Evolutionary conservation across 2,888 invertebrate species (phyloP).

Genomic region (Vesta saturnalis): DNA sequence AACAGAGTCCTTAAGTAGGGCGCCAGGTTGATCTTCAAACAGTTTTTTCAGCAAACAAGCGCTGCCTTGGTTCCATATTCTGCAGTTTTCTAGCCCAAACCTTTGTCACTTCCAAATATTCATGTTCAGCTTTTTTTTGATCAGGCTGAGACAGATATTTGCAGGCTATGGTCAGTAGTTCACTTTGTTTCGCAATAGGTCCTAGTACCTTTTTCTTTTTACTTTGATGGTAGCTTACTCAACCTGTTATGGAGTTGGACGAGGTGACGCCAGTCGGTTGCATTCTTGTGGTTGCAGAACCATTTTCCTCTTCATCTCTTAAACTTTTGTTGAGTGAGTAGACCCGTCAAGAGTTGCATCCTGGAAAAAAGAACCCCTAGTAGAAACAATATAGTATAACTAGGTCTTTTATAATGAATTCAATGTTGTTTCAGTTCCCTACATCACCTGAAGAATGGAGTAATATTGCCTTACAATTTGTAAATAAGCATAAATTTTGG

Average conservation of each 20-base stretch:
- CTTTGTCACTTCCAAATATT: too few relatives aligned
- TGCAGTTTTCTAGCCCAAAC: background rate
- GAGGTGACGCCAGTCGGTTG: too few relatives aligned
- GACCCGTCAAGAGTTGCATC: background rate
- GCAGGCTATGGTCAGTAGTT: too few relatives aligned
- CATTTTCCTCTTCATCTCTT: background rate
- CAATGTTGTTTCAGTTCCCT: background rate
- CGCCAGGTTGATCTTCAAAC: background rate
- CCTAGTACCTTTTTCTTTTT: conserved; percentile 1
- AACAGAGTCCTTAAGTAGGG: too few relatives aligned
- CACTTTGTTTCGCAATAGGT: background rate
- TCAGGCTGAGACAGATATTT: background rate
- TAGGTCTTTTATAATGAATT: background rate
- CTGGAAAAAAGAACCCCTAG: too few relatives aligned
- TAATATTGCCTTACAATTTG: too few relatives aligned
- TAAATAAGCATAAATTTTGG: too few relatives aligned
- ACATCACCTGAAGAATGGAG: too few relatives aligned
- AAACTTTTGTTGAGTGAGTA: background rate
- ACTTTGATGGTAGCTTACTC: background rate
- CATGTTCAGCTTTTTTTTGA: too few relatives aligned
- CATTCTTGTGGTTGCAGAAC: background rate
- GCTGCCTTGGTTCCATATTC: background rate
- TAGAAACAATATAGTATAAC: too few relatives aligned
- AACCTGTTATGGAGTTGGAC: background rate
- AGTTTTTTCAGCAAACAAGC: background rate